Conservation (phyloP, 2,797 vertebrate species). For the Tangara arthus region DNA sequence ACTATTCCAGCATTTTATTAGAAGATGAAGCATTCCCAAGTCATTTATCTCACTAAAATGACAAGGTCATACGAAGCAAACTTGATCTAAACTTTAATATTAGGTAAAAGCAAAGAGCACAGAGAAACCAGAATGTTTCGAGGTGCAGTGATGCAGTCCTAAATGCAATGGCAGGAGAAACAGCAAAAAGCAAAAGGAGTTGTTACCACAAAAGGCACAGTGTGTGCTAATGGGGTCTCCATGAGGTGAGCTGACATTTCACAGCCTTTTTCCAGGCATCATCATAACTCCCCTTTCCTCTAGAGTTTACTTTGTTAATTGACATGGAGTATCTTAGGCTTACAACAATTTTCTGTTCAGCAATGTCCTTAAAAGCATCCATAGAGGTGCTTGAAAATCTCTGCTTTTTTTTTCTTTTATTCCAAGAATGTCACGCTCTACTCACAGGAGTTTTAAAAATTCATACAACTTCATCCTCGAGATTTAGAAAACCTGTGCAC, state of each 20-base stretch:
- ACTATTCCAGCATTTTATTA: background rate
- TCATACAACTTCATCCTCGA: background rate
- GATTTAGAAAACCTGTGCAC: background rate
- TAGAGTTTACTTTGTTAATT: background rate
- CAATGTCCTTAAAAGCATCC: background rate
- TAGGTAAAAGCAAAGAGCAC: background rate
- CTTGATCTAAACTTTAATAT: background rate
- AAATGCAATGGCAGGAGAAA: background rate
- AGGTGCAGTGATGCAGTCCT: background rate
- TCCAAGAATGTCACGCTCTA: background rate
- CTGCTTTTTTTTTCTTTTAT: background rate
- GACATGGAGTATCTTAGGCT: background rate
- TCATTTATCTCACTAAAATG: background rate
- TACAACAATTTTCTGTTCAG: background rate
- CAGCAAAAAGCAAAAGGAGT: background rate
- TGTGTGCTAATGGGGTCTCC: background rate
- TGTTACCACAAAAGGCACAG: background rate
- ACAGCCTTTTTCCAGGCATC: background rate
- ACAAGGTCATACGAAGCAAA: accelerated
- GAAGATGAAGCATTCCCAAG: background rate
- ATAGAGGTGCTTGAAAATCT: background rate
- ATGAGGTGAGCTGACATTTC: background rate
- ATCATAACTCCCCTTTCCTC: background rate
- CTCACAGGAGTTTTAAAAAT: background rate
- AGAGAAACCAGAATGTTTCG: background rate